Conservation (phyloP, 2,797 vertebrate genomes). For the Lutjanus argentimaculatus region DNA sequence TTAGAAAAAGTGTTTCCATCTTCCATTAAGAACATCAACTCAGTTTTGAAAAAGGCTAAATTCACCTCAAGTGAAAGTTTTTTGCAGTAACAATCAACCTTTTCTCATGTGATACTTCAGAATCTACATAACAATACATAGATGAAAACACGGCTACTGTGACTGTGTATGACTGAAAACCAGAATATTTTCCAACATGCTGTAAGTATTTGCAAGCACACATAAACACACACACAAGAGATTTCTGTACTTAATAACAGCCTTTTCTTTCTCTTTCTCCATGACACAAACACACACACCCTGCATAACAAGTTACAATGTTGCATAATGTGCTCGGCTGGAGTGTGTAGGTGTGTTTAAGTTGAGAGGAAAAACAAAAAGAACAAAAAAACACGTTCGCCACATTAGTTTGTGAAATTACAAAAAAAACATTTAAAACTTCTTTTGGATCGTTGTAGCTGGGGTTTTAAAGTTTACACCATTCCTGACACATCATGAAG, state of each 20-base stretch:
- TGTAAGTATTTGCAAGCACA: too few relatives aligned
- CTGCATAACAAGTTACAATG: neutral
- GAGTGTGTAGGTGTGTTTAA: constrained; percentile 37
- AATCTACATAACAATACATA: too few relatives aligned
- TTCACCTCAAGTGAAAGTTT: too few relatives aligned
- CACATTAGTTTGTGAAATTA: neutral
- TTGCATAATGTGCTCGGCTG: constrained; percentile 14
- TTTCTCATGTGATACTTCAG: too few relatives aligned
- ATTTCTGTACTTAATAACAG: neutral
- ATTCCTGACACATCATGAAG: constrained; percentile 17
- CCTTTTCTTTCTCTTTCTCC: neutral
- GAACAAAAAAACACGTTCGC: neutral
- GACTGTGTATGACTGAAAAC: too few relatives aligned
- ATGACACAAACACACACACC: neutral
- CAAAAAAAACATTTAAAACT: neutral
- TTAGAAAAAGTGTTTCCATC: too few relatives aligned
- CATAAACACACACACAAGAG: neutral
- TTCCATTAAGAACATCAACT: too few relatives aligned
- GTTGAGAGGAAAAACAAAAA: constrained; percentile 4
- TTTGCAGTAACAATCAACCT: too few relatives aligned
- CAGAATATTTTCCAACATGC: too few relatives aligned
- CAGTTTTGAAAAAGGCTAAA: too few relatives aligned
- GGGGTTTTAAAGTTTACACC: constrained; percentile 12
- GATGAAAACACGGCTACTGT: too few relatives aligned
- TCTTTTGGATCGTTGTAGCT: neutral